Conservation (phyloP, 35 echinoderm and acorn worm genomes). For the Amphiura filiformis region DNA sequence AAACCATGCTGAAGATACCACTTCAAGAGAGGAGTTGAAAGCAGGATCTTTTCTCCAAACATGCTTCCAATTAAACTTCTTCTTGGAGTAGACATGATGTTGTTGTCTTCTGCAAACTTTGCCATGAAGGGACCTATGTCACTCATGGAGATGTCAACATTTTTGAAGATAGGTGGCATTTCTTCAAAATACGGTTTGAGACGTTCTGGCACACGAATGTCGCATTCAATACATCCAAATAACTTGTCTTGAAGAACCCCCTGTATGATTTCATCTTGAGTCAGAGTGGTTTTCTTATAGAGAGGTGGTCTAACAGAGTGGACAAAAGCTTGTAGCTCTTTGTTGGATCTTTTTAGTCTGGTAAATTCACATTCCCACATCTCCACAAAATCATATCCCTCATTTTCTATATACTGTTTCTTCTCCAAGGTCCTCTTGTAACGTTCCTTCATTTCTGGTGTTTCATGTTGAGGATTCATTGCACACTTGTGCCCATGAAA, state of each 20-base stretch:
- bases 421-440: not conserved
- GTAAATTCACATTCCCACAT: conserved; percentile 43
- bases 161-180: conserved; percentile 23
- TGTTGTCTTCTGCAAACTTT: not conserved
- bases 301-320: not conserved
- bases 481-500: conserved; percentile 60
- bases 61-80: conserved; percentile 17
- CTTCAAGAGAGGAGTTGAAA: conserved; percentile 2
- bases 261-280: not conserved
- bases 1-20: conserved; percentile 12
- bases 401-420: conserved; percentile 28
- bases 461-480: not conserved
- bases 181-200: conserved; percentile 23
- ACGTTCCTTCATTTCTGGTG: not conserved
- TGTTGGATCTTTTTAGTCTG: not conserved
- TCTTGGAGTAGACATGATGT: not conserved
- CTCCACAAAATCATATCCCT: conserved; percentile 9
- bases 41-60: conserved; percentile 23
- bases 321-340: not conserved
- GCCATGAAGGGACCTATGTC: conserved; percentile 4
- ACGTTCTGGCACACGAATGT: not conserved
- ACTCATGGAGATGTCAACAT: not conserved
- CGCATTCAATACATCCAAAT: conserved; percentile 26
- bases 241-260: not conserved
- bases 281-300: not conserved